phyloP scores from a whole-genome alignment of 2,113 vertebrate species.

The Barbus barbus region DNA sequence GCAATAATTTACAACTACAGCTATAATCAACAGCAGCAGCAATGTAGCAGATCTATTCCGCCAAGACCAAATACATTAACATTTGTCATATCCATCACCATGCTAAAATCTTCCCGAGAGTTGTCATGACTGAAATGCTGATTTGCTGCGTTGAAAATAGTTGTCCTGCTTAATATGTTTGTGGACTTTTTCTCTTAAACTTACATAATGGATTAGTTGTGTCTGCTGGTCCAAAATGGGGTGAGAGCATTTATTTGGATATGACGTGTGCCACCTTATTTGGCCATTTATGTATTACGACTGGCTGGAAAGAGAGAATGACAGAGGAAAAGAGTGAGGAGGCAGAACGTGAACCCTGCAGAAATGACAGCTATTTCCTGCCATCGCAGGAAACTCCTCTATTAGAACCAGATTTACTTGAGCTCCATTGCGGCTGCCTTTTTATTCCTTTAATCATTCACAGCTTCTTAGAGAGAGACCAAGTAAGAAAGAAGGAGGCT shows the following conservation, averaged over 20 bases:
- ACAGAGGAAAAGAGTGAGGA: too few species aligned
- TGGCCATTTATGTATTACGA: slow-evolving; percentile 8
- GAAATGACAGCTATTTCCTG: slow-evolving; percentile 83
- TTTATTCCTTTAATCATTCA: slow-evolving; percentile 56
- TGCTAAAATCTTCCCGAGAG: too few species aligned
- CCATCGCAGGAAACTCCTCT: slow-evolving; percentile 77
- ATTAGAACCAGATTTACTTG: slow-evolving; percentile 83
- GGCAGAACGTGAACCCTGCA: slow-evolving; percentile 54
- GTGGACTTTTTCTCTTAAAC: background rate
- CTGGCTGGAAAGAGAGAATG: too few species aligned
- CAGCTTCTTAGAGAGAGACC: slow-evolving; percentile 53
- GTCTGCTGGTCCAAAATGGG: too few species aligned
- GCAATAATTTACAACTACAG: too few species aligned
- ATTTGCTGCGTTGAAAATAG: too few species aligned
- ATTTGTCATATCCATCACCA: too few species aligned
- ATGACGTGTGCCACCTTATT: background rate
- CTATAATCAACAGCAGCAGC: too few species aligned
- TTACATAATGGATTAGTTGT: background rate
- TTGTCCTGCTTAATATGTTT: background rate
- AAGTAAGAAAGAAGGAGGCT: slow-evolving; percentile 8
- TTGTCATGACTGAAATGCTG: too few species aligned
- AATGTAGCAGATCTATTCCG: too few species aligned
- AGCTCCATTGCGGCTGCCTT: slow-evolving; percentile 56
- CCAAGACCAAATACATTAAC: too few species aligned
- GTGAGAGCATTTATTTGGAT: background rate